These are phyloP conservation scores for Pithys albifrons DNA, from an alignment of 2,113 vertebrate species.

Conservation along the genomic window DNA sequence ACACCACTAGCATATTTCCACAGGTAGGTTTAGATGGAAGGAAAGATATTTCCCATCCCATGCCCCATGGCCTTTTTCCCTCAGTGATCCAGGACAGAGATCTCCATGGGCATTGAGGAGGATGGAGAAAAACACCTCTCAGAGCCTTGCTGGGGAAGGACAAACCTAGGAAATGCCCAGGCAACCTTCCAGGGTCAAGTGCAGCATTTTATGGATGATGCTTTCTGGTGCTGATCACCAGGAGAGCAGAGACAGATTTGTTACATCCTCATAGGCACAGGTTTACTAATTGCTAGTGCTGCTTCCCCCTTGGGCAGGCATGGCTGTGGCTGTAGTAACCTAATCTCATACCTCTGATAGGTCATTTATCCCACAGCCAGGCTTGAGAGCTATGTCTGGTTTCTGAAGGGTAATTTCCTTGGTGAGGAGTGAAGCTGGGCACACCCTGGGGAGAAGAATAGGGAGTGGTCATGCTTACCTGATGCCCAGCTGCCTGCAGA, in stretches of 20 bases:
- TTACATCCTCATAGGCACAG: neutral
- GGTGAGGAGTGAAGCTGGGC: neutral
- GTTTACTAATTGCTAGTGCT: neutral
- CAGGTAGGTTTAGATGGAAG: neutral
- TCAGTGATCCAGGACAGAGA: neutral
- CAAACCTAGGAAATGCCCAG: neutral
- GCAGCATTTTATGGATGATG: neutral
- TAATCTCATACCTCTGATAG: neutral
- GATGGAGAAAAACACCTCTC: neutral
- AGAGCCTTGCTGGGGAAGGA: neutral
- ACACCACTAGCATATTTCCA: neutral
- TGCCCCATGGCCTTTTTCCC: neutral
- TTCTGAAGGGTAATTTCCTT: neutral
- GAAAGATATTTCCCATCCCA: neutral
- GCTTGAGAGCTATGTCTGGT: neutral
- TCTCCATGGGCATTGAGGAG: neutral
- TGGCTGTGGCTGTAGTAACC: neutral
- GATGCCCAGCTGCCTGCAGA: conserved; percentile 87
- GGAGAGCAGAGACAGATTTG: neutral
- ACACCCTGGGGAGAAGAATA: fast-evolving
- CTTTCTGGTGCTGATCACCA: neutral
- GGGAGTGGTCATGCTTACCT: conserved; percentile 65
- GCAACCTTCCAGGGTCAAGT: neutral
- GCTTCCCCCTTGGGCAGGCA: fast-evolving
- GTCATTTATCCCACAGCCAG: neutral